Percentiles rank a stretch among this genome's conserved stretches.
Conservation (phyloP, 2,113 vertebrate genomes). For the Prietella phreatophila region DNA sequence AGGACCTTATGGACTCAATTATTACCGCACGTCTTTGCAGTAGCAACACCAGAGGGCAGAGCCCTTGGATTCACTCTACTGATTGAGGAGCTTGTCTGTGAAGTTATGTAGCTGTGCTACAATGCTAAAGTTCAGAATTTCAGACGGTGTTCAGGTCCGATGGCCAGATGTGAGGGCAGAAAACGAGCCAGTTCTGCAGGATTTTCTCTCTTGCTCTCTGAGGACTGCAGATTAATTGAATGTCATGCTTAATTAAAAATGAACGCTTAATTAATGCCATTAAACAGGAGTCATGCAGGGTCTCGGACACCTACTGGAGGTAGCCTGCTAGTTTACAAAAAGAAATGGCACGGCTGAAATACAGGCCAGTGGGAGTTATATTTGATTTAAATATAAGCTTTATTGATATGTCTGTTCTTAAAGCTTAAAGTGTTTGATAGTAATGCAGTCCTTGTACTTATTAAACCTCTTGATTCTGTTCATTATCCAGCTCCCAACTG, state of each 20-base stretch:
- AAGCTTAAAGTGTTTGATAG: not conserved
- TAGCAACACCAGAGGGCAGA: slow-evolving; percentile 43
- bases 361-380: not conserved
- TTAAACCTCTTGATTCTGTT: not conserved
- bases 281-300: slow-evolving; percentile 12
- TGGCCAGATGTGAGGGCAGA: not conserved
- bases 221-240: slow-evolving; percentile 9
- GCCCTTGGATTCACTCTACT: not conserved
- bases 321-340: not conserved
- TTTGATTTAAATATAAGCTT: not conserved
- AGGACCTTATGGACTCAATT: slow-evolving; percentile 48
- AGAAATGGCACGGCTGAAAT: not conserved
- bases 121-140: slow-evolving; percentile 2
- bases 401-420: not conserved
- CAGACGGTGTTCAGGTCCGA: not conserved
- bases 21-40: slow-evolving; percentile 33
- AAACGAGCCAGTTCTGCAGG: not conserved
- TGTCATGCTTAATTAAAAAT: slow-evolving; percentile 37
- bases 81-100: not conserved
- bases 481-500: not conserved
- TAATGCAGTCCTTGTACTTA: not conserved
- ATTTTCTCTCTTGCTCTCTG: slow-evolving; percentile 22
- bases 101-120: not conserved
- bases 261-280: slow-evolving; percentile 32
- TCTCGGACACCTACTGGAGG: not conserved